Evolutionary conservation across 2,113 vertebrate species (phyloP), one percentile per base, ranked within the genome.

Genomic region (Rhipidura dahli): DNA sequence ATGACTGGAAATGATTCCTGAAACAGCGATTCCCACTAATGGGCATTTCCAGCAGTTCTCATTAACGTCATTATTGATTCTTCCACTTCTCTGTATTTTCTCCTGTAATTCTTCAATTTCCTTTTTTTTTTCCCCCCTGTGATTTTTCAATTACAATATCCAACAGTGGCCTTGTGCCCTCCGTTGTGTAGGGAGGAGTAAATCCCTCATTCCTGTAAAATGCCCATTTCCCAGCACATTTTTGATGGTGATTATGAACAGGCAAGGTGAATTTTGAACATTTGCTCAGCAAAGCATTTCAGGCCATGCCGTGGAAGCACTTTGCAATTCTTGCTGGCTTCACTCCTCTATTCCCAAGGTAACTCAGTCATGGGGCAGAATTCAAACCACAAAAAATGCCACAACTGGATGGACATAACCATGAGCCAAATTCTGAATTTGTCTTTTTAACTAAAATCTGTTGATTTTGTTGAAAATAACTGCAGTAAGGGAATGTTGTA

Each of bases 371-470:
- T 2, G 11, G 68, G 47, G 30, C 30, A 54, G 85, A 39, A 81
- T 33, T 50, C 35, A 40, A 87, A 50, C 15, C 39, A 19, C 71
- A 37, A 33, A 77, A 59, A 79, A 27, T 5, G 18, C 60, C 83
- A 11, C n/a, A 33, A 27, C 0, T 30, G 59, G 37, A 49, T 3
- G 50, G 82, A 53, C 13, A 4, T 2, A 64, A 71, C 13, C 0
- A 0, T 0, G 19, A 31, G 59, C 12, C 66, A 59, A 83, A 17
- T 19, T 56, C 26, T 30, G n/a, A 9, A 33, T 27, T 30, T 1
- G 3, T 0, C 1, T 23, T 54, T 64, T 16, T 3, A 31, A 63
- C 45, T 26, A 44, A 39, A 59, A 31, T 13, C 7, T 31, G 44
- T 30, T 40, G 49, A 27, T 73, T 93, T 60, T 59, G 37, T 20